Evolutionary conservation across 2,888 invertebrate species (phyloP).

Genomic region (Philaethria dido): DNA sequence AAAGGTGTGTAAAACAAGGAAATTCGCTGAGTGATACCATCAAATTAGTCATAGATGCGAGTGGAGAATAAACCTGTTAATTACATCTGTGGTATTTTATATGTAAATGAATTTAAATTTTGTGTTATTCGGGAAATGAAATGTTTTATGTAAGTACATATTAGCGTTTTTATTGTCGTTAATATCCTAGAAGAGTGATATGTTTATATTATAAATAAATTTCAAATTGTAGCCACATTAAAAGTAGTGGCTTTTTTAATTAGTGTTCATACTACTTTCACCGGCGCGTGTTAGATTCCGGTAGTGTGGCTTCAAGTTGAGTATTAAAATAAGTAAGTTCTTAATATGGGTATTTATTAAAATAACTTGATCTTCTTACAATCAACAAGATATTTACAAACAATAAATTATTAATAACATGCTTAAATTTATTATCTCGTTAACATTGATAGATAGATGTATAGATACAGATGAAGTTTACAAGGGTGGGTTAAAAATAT

Average conservation of each 20-base stretch:
- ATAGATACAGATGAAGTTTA: not conserved
- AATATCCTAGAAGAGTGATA: not conserved
- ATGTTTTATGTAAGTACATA: constrained; percentile 4
- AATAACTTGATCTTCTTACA: constrained; percentile 9
- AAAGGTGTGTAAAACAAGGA: constrained; percentile 53
- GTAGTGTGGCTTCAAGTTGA: not conserved
- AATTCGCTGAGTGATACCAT: constrained; percentile 43
- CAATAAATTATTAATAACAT: not conserved
- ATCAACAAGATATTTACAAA: constrained; percentile 14
- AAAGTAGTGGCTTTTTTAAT: not conserved
- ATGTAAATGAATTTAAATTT: not conserved
- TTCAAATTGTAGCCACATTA: not conserved
- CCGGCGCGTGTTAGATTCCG: not conserved
- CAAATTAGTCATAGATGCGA: constrained; percentile 34
- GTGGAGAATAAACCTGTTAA: constrained; percentile 10
- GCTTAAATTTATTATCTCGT: too few species aligned
- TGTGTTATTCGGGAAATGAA: not conserved
- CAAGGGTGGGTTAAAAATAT: not conserved
- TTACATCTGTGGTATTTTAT: too few species aligned
- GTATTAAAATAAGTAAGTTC: constrained; percentile 1
- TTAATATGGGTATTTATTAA: constrained; percentile 11
- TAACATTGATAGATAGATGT: not conserved
- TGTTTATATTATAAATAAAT: not conserved
- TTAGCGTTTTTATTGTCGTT: not conserved
- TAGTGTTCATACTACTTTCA: not conserved